Evolutionary conservation across 2,888 invertebrate genomes (phyloP).

Genomic region (Scotopteryx bipunctaria): DNA sequence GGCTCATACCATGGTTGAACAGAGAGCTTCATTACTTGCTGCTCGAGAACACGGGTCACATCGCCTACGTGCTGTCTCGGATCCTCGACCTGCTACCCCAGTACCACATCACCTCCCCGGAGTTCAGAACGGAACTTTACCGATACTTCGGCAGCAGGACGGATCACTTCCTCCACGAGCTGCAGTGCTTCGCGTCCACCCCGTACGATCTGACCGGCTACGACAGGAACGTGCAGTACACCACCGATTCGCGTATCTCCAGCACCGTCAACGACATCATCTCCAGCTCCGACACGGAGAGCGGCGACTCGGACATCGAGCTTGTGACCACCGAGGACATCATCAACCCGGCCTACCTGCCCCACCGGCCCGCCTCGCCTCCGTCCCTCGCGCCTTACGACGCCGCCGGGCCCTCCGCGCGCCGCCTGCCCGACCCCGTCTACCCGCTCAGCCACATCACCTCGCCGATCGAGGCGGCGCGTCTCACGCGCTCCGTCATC

Average conservation of each 20-base stretch:
- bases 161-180: conserved; percentile 94
- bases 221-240: conserved; percentile 88
- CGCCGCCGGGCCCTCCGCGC: conserved; percentile 41
- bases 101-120: conserved; percentile 86
- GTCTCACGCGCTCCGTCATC: conserved; percentile 55
- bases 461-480: conserved; percentile 29
- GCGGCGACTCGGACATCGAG: conserved; percentile 67
- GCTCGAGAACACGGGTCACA: conserved; percentile 84
- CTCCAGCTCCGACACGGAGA: conserved; percentile 67
- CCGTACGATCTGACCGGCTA: conserved; percentile 93
- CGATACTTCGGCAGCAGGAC: conserved; percentile 88
- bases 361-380: conserved; percentile 32
- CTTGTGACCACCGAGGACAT: conserved; percentile 48
- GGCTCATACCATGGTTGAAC: conserved; percentile 94
- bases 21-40: conserved; percentile 92
- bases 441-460: conserved; percentile 58
- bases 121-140: conserved; percentile 87
- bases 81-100: conserved; percentile 87
- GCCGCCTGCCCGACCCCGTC: conserved; percentile 48
- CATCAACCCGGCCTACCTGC: too few species aligned
- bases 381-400: conserved; percentile 3
- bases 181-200: conserved; percentile 93
- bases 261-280: conserved; percentile 82
- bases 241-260: conserved; percentile 79
- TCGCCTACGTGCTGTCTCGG: conserved; percentile 86